Evolutionary conservation across 2,888 invertebrate species (phyloP).

Genomic region (Nycteola revayana): DNA sequence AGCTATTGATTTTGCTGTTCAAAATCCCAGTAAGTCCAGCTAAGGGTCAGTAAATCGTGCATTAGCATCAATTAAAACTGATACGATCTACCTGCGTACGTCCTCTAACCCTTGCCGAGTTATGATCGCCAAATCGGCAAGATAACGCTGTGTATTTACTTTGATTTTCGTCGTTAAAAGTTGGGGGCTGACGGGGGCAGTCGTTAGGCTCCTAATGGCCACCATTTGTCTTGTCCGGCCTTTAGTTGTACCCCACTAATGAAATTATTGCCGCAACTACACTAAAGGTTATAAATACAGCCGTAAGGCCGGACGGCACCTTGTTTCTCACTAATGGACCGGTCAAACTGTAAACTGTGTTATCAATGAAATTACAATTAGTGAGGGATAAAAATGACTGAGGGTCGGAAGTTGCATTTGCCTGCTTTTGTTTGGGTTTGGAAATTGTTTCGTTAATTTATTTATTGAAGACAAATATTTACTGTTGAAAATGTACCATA

Average conservation of each 20-base stretch:
- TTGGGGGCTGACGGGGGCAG: conserved; percentile 76
- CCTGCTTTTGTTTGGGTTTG: conserved; percentile 50
- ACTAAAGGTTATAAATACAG: conserved; percentile 80
- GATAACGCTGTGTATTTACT: conserved; percentile 80
- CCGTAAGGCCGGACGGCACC: conserved; percentile 76
- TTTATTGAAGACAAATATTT: too few relatives aligned
- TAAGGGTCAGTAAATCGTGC: conserved; percentile 37
- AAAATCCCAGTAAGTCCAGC: conserved; percentile 27
- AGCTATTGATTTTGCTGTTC: conserved; percentile 15
- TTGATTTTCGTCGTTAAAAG: conserved; percentile 82
- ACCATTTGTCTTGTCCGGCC: conserved; percentile 83
- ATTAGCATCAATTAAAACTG: conserved; percentile 47
- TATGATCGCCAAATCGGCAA: conserved; percentile 79
- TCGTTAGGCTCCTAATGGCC: conserved; percentile 81
- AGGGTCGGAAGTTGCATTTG: conserved; percentile 70
- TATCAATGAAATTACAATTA: conserved; percentile 83
- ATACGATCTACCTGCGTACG: conserved; percentile 57
- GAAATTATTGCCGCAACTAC: conserved; percentile 83
- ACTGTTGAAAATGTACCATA: too few relatives aligned
- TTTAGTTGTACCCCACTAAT: conserved; percentile 80
- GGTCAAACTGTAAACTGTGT: conserved; percentile 82
- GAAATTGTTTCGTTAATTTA: conserved; percentile 43
- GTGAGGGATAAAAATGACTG: conserved; percentile 70
- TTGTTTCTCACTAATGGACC: conserved; percentile 80
- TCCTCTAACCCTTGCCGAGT: conserved; percentile 70